Evolutionary conservation across 2,113 vertebrate genomes (phyloP).

Genomic region (Anolis sagrei): DNA sequence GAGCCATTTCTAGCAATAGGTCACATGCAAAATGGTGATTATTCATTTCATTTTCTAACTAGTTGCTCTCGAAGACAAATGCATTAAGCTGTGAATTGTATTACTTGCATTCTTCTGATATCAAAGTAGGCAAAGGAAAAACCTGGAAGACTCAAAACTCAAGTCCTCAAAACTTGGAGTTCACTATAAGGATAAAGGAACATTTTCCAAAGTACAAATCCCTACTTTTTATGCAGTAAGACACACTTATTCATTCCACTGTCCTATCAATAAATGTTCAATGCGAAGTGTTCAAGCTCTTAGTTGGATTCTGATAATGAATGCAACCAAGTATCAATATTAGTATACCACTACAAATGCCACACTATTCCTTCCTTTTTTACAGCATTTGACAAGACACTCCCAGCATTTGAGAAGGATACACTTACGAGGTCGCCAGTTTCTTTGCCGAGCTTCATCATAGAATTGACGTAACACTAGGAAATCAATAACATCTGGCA

Average conservation of each 20-base stretch:
- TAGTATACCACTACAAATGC: no score
- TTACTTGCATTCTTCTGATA: not conserved
- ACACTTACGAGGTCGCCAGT: conserved; percentile 91
- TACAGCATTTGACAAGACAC: not conserved
- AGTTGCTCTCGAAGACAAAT: not conserved
- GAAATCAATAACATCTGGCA: conserved; percentile 98
- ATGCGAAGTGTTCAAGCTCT: not conserved
- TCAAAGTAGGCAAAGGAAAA: not conserved
- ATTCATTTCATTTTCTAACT: not conserved
- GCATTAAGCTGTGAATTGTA: not conserved
- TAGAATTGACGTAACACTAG: conserved; percentile 94
- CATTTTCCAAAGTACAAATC: not conserved
- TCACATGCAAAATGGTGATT: not conserved
- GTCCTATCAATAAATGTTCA: not conserved
- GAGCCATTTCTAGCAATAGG: not conserved
- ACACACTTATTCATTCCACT: not conserved
- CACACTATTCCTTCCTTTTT: no score
- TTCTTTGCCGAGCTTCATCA: conserved; percentile 89
- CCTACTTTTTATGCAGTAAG: not conserved
- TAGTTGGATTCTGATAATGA: not conserved
- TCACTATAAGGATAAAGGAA: not conserved
- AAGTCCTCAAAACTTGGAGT: not conserved
- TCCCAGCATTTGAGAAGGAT: not conserved
- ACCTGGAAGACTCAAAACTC: not conserved
- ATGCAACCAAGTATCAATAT: no score